These are phyloP conservation scores for Grantiella picta DNA, from an alignment of 2,113 vertebrate genomes.

Conservation along the genomic window DNA sequence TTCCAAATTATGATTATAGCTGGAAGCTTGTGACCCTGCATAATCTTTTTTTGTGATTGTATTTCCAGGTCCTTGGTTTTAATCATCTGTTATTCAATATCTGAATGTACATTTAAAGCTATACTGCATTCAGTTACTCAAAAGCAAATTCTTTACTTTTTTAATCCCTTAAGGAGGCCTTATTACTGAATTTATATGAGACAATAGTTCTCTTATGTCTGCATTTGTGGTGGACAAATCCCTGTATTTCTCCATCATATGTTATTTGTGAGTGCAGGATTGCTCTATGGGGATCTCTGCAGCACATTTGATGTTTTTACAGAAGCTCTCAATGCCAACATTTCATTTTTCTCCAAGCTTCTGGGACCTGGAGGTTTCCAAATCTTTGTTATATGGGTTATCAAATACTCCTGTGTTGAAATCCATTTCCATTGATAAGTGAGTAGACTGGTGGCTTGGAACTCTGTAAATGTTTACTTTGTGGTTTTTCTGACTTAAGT, in stretches of 20 bases:
- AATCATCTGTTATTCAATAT: not conserved
- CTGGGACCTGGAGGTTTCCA: not conserved
- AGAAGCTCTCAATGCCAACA: not conserved
- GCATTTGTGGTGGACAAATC: not conserved
- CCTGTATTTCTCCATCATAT: not conserved
- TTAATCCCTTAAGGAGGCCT: not conserved
- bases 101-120: not conserved
- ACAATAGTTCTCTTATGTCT: not conserved
- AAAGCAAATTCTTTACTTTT: not conserved
- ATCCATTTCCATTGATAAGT: not conserved
- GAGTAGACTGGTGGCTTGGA: not conserved
- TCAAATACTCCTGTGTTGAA: not conserved
- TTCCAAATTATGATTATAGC: not conserved
- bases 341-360: not conserved
- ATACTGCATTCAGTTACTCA: not conserved
- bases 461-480: not conserved
- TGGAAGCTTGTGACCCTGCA: not conserved
- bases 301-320: not conserved
- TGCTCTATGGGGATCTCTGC: not conserved
- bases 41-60: not conserved
- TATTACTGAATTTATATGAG: not conserved
- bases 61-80: not conserved
- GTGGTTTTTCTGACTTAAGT: not conserved
- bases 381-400: not conserved
- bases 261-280: not conserved